These are phyloP conservation scores for Disparrhopalites patrizii DNA, from an alignment of 2,888 invertebrate genomes.

Conservation along the genomic window DNA sequence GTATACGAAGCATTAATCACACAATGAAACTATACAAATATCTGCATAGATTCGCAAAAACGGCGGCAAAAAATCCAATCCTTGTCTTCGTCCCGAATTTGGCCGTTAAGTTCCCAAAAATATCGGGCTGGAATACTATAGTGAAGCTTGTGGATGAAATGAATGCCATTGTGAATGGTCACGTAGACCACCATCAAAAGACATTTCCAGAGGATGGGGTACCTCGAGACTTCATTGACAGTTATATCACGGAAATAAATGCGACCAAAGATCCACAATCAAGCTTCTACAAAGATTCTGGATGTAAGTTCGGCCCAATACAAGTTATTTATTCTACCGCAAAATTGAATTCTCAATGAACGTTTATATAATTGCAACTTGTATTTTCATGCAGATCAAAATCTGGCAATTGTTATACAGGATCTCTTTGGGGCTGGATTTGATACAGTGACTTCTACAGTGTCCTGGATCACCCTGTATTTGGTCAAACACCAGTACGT, in stretches of 20 bases:
- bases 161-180: background rate
- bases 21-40: no score
- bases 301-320: background rate
- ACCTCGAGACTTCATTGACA: slow-evolving; percentile 1
- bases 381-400: background rate
- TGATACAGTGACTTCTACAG: background rate
- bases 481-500: no score
- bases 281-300: background rate
- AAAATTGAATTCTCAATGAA: no score
- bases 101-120: no score
- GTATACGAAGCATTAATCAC: no score
- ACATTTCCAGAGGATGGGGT: background rate
- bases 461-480: no score
- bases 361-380: background rate
- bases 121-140: no score
- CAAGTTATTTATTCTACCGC: no score
- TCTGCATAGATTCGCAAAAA: no score
- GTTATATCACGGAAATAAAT: slow-evolving; percentile 2
- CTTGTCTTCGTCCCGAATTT: no score
- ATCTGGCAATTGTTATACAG: background rate
- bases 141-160: no score
- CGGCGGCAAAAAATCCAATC: no score
- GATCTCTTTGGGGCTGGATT: background rate
- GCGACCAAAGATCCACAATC: slow-evolving; percentile 2
- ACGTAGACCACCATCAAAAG: background rate